Base-by-base conservation (phyloP, 2,797 vertebrate species). In the Hoplostethus mediterraneus region DNA sequence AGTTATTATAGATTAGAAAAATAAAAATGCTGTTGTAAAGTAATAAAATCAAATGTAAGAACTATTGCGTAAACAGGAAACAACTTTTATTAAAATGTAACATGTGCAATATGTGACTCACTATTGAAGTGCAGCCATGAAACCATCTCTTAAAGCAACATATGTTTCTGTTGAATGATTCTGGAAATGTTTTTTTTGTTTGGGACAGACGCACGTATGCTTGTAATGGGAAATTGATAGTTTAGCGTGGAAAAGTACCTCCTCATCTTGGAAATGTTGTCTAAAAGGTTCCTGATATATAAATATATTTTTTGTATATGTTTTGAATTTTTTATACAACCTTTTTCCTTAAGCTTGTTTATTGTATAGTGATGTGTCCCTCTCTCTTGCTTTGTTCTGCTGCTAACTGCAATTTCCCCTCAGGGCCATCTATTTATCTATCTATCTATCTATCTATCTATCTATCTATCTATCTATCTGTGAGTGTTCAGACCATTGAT, bases 131-230 rank as follows among this genome's bases (percentile, higher is more conserved):
- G 16, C 6, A 30, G 54, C 54, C 31, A 42, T 59, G 16, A 66
- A 67, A 13, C 53, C 8, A 33, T 64, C 67, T 72, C 68, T 56
- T 12, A 54, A 65, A 61, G 42, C 8, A 72, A 28, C 28, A 28
- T 28, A 28, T 28, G 28, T 28, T 28, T 28, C 28, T 62, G 31
- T 73, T 44, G 51, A 66, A 53, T 21, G 52, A 73, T 83, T 82
- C 59, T 63, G 45, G 38, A 48, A 83, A 79, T 33, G 57, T 1
- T 21, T 21, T 21, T 69, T 63, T 65, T n/a, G n/a, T 77, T 56
- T 38, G 63, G 75, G 51, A 78, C 65, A 75, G 88, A 81, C 60
- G 62, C 40, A 59, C 77, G 66, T 81, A 69, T 72, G 52, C 51
- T 55, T 52, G 7, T 7, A 7, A 47, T 31, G 16, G 47, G 30